Conservation (phyloP, 23 tunicate genomes). For the Halocynthia roretzi region DNA sequence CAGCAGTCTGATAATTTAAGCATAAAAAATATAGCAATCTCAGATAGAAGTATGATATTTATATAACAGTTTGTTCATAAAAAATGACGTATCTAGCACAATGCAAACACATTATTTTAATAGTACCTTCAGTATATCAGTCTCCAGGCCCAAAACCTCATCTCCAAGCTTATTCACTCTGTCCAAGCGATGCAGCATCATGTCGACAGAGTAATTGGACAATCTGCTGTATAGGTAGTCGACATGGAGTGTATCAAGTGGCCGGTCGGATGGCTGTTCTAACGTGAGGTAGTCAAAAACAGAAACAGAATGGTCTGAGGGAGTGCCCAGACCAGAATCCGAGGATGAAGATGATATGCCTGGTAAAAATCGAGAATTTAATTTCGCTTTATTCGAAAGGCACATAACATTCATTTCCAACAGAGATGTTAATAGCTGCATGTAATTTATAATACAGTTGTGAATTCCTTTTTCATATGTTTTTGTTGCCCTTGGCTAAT, state of each 20-base stretch:
- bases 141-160: slow-evolving; percentile 57
- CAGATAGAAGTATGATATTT: no score
- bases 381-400: no score
- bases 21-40: no score
- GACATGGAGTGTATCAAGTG: slow-evolving; percentile 78
- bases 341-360: slow-evolving; percentile 59
- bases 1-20: no score
- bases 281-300: slow-evolving; percentile 84
- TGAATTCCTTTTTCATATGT: no score
- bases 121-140: slow-evolving; percentile 46
- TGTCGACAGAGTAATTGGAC: slow-evolving; percentile 87
- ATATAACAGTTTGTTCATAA: no score
- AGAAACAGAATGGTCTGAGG: slow-evolving; percentile 17
- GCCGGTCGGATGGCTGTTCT: slow-evolving; percentile 64
- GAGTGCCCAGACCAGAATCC: slow-evolving; percentile 68
- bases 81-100: no score
- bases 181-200: slow-evolving; percentile 71
- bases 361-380: not conserved
- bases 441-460: no score
- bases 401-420: no score
- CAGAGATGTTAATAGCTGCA: no score
- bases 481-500: no score
- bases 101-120: no score
- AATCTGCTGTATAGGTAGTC: slow-evolving; percentile 65
- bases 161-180: slow-evolving; percentile 62